These are phyloP conservation scores for Camponotus floridanus DNA, from an alignment of 1,140 invertebrate genomes.

Conservation along the genomic window DNA sequence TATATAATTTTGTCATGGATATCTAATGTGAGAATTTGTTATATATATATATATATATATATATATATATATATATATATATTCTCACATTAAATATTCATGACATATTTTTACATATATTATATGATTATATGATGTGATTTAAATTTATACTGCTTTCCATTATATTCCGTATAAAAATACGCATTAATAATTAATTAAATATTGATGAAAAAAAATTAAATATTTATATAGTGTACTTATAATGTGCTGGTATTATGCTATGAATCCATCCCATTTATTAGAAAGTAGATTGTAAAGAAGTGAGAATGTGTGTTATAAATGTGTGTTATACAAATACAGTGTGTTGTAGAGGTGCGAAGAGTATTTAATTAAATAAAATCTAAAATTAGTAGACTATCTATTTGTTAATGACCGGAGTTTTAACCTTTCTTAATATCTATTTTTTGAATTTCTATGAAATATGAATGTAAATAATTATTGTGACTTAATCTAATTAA, in stretches of 20 bases:
- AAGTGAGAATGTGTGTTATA: constrained; percentile 75
- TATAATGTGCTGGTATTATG: constrained; percentile 73
- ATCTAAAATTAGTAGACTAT: constrained; percentile 81
- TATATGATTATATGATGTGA: background rate
- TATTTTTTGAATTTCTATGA: constrained; percentile 40
- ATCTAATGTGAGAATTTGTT: too few relatives aligned
- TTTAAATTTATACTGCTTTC: constrained; percentile 17
- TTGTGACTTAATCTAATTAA: constrained; percentile 30
- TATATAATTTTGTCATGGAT: too few relatives aligned
- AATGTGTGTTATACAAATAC: constrained; percentile 81
- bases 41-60: background rate
- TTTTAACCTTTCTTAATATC: constrained; percentile 69
- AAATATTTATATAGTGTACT: constrained; percentile 11
- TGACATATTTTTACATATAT: background rate
- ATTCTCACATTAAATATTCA: background rate
- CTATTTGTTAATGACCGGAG: constrained; percentile 57
- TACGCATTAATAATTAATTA: constrained; percentile 32
- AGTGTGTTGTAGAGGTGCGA: constrained; percentile 84
- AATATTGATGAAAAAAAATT: constrained; percentile 36
- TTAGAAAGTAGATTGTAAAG: constrained; percentile 62
- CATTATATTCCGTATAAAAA: constrained; percentile 12
- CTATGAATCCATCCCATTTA: constrained; percentile 71
- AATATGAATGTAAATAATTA: constrained; percentile 18
- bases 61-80: too few relatives aligned
- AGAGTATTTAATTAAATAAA: constrained; percentile 86